These are phyloP conservation scores for Cyrtonyx montezumae DNA, from an alignment of 2,113 vertebrate species.

Conservation along the genomic window DNA sequence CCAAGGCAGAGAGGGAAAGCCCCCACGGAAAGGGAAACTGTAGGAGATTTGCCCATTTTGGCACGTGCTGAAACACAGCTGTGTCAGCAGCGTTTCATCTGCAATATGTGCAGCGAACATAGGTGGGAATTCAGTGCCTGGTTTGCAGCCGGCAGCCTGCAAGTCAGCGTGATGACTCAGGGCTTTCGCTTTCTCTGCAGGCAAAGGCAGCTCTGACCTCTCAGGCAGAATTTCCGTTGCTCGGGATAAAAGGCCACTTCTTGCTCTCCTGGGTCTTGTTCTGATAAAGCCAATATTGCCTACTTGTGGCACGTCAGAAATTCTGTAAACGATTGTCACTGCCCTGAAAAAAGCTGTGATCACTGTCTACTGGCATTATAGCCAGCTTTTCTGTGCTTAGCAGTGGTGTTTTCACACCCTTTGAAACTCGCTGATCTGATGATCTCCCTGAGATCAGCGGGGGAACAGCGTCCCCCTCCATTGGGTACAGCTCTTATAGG, in stretches of 20 bases:
- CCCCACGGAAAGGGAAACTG: not conserved
- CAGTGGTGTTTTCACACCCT: not conserved
- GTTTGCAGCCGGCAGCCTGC: not conserved
- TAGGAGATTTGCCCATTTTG: not conserved
- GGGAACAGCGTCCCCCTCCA: not conserved
- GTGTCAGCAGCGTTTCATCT: not conserved
- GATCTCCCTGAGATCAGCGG: not conserved
- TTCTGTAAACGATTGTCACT: not conserved
- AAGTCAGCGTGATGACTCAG: conserved; percentile 50
- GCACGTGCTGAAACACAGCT: not conserved
- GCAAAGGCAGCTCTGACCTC: conserved; percentile 19
- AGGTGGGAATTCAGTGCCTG: not conserved
- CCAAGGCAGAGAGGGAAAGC: not conserved
- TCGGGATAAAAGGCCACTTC: not conserved
- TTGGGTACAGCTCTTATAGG: not conserved
- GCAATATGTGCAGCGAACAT: not conserved
- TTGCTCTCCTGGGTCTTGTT: not conserved
- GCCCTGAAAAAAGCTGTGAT: not conserved
- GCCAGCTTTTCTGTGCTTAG: not conserved
- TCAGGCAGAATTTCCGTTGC: not conserved
- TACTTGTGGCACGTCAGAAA: not conserved
- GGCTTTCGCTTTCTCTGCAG: conserved; percentile 30
- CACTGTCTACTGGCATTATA: not conserved
- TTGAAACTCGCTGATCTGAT: not conserved
- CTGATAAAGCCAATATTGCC: not conserved